Conservation (phyloP, 2,113 vertebrate species). For the Myodes glareolus region DNA sequence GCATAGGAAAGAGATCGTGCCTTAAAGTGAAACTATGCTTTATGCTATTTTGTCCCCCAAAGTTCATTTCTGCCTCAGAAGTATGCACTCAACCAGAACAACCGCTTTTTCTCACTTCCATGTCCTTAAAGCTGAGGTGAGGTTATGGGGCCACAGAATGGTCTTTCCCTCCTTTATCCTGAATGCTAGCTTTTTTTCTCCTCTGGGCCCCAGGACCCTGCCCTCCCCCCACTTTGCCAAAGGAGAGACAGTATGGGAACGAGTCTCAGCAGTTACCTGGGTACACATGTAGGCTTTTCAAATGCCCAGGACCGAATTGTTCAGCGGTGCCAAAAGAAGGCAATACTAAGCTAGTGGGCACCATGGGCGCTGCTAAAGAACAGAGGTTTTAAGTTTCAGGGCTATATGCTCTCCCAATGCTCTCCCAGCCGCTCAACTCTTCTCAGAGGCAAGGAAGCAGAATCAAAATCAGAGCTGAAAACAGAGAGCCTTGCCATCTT, state of each 20-base stretch:
- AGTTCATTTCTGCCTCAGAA: slow-evolving; percentile 5
- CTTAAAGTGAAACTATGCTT: slow-evolving; percentile 12
- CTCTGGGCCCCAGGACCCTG: background rate
- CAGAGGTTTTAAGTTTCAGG: background rate
- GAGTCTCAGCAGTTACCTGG: background rate
- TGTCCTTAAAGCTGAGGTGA: background rate
- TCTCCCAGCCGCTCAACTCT: background rate
- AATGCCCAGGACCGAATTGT: too few species aligned
- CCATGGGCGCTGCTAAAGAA: background rate
- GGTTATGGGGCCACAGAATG: too few species aligned
- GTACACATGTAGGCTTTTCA: background rate
- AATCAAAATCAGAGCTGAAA: background rate
- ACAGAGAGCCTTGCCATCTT: background rate
- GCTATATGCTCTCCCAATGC: background rate
- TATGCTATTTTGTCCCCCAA: slow-evolving; percentile 17
- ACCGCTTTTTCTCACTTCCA: background rate
- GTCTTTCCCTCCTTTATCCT: background rate
- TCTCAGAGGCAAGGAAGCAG: background rate
- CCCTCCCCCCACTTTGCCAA: background rate
- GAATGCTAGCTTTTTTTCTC: too few species aligned
- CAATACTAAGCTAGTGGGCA: background rate
- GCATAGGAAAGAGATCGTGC: background rate
- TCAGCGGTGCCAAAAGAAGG: background rate
- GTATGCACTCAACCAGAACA: background rate
- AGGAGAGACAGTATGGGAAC: background rate